Evolutionary conservation across 2,797 vertebrate genomes (phyloP).

Genomic region (Galagoides demidoff): DNA sequence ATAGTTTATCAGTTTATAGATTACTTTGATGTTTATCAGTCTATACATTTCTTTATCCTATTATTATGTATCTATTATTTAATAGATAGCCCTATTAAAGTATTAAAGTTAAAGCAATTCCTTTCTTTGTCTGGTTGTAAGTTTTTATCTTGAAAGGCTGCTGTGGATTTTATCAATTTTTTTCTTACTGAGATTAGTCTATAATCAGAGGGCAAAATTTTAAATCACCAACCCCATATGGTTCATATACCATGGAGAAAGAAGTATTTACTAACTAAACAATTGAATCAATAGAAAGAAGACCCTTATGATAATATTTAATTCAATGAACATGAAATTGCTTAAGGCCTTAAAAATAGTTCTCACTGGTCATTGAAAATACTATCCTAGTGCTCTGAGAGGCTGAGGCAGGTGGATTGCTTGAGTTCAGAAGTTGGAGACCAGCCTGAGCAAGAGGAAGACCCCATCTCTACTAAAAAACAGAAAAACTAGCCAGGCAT

Average conservation of each 20-base stretch:
- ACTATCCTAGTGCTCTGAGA: no score
- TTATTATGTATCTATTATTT: background rate
- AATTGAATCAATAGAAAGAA: conserved; percentile 23
- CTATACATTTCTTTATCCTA: background rate
- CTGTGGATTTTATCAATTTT: background rate
- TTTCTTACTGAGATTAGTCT: background rate
- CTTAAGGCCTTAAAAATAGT: conserved; percentile 7
- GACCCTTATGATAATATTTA: background rate
- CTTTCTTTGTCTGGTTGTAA: background rate
- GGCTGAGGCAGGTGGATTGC: no score
- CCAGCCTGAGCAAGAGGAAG: no score
- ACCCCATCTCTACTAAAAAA: no score
- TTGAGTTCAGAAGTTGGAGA: no score
- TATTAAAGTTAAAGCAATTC: conserved; percentile 32
- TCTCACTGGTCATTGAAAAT: background rate
- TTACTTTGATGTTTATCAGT: background rate
- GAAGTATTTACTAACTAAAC: conserved; percentile 12
- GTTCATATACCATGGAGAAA: background rate
- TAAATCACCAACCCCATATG: background rate
- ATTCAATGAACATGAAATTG: background rate
- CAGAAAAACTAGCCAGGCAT: no score
- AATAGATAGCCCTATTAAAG: background rate
- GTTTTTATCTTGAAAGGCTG: conserved; percentile 43
- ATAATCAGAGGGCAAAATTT: background rate
- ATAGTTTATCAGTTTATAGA: background rate